Conservation (phyloP, 1,140 invertebrate species). For the Ridgeia piscesae region DNA sequence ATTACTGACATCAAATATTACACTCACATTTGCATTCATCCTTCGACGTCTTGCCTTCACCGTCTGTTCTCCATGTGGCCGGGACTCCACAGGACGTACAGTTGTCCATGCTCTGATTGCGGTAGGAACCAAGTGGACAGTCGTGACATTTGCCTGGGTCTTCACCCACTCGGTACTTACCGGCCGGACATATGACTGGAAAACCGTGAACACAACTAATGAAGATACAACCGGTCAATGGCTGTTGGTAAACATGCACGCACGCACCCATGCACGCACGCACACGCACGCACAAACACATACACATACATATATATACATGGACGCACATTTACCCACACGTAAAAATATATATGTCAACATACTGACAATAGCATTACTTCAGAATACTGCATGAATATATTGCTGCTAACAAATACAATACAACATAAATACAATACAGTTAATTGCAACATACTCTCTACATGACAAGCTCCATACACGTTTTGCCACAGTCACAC, state of each 20-base stretch:
- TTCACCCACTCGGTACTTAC: background rate
- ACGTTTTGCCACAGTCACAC: too few relatives aligned
- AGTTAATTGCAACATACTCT: too few relatives aligned
- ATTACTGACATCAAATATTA: too few relatives aligned
- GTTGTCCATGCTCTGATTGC: background rate
- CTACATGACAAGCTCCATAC: too few relatives aligned
- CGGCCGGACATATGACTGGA: background rate
- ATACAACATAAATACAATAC: background rate
- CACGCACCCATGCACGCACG: too few relatives aligned
- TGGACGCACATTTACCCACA: too few relatives aligned
- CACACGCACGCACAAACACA: too few relatives aligned
- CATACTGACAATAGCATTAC: too few relatives aligned
- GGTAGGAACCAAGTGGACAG: background rate
- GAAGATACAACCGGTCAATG: background rate
- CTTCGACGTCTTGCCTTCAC: background rate
- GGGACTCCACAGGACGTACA: background rate
- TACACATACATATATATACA: too few relatives aligned
- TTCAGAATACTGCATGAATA: too few relatives aligned
- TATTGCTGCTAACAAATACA: background rate
- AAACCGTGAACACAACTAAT: background rate
- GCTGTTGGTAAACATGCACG: background rate
- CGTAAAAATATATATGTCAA: too few relatives aligned
- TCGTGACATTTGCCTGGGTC: background rate
- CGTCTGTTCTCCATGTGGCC: background rate
- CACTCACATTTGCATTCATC: background rate